These are phyloP conservation scores for Rhyacichthys aspro DNA, from an alignment of 2,797 vertebrate genomes.

Conservation along the genomic window DNA sequence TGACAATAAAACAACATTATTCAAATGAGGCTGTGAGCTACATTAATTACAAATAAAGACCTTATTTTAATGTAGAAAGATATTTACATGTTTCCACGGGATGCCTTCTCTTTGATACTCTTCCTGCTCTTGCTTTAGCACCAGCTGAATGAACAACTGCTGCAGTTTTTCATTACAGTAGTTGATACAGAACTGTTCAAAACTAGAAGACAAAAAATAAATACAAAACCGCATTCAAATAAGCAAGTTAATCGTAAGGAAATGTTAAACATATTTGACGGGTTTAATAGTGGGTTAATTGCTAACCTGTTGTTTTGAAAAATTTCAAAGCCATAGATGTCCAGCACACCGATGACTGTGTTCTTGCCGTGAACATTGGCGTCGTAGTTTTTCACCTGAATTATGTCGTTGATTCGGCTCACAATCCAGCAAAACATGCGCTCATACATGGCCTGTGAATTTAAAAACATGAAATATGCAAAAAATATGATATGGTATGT, in stretches of 20 bases:
- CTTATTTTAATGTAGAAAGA: background rate
- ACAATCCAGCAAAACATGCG: slow-evolving; percentile 99
- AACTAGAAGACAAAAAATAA: slow-evolving; percentile 73
- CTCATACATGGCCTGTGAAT: slow-evolving; percentile 93
- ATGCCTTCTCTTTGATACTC: slow-evolving; percentile 97
- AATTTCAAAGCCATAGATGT: slow-evolving; percentile 99
- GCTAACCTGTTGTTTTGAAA: slow-evolving; percentile 98
- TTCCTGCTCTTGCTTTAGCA: slow-evolving; percentile 96
- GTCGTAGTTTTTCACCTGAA: slow-evolving; percentile 93
- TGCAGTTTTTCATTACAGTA: slow-evolving; percentile 99
- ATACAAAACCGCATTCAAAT: background rate
- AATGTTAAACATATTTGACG: background rate
- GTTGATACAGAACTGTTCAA: slow-evolving; percentile 99
- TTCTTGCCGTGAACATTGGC: slow-evolving; percentile 92
- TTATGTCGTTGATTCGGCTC: slow-evolving; percentile 91
- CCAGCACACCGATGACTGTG: slow-evolving; percentile 97
- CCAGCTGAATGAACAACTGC: slow-evolving; percentile 98
- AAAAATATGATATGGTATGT: background rate
- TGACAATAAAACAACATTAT: too few relatives aligned
- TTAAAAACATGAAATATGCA: background rate
- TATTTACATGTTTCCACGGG: slow-evolving; percentile 97
- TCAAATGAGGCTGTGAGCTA: background rate
- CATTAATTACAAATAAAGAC: background rate
- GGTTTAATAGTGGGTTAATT: background rate
- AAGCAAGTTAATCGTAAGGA: background rate